phyloP scores from a whole-genome alignment of 2,888 invertebrate genomes.

The Syrista parreyssii region DNA sequence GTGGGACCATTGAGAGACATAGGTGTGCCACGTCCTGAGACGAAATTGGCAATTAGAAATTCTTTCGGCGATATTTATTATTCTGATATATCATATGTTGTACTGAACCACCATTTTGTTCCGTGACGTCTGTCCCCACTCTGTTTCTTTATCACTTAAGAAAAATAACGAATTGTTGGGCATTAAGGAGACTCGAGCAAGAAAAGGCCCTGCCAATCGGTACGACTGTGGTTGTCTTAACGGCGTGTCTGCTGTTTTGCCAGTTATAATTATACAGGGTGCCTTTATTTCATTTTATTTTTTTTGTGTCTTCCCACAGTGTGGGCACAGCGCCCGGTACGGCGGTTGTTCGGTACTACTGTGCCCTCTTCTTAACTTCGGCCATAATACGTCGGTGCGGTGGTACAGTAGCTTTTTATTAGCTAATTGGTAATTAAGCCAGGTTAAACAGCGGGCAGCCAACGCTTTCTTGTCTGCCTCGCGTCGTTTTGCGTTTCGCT shows the following conservation, averaged over 20 bases:
- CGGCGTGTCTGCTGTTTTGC: slow-evolving; percentile 55
- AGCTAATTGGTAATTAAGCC: slow-evolving; percentile 64
- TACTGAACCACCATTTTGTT: background rate
- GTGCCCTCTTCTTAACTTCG: slow-evolving; percentile 28
- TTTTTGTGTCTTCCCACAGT: slow-evolving; percentile 37
- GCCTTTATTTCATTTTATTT: slow-evolving; percentile 31
- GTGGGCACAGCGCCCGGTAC: slow-evolving; percentile 35
- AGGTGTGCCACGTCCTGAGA: background rate
- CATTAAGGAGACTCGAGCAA: slow-evolving; percentile 30
- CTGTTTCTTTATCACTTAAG: slow-evolving; percentile 18
- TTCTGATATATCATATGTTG: background rate
- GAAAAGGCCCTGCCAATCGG: slow-evolving; percentile 20
- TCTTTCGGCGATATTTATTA: background rate
- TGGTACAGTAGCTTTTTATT: slow-evolving; percentile 56
- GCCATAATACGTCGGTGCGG: slow-evolving; percentile 45
- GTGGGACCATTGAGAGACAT: slow-evolving; percentile 36
- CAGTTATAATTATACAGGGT: slow-evolving; percentile 60
- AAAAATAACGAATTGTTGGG: slow-evolving; percentile 19
- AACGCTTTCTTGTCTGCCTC: slow-evolving; percentile 60
- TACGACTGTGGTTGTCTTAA: slow-evolving; percentile 34
- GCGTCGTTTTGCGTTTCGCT: slow-evolving; percentile 55
- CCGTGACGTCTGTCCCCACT: slow-evolving; percentile 11
- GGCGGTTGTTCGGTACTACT: background rate
- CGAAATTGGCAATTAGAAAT: background rate
- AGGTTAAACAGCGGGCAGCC: slow-evolving; percentile 60